Evolutionary conservation across 1,140 invertebrate species (phyloP).

Genomic region (Goniozus legneri): DNA sequence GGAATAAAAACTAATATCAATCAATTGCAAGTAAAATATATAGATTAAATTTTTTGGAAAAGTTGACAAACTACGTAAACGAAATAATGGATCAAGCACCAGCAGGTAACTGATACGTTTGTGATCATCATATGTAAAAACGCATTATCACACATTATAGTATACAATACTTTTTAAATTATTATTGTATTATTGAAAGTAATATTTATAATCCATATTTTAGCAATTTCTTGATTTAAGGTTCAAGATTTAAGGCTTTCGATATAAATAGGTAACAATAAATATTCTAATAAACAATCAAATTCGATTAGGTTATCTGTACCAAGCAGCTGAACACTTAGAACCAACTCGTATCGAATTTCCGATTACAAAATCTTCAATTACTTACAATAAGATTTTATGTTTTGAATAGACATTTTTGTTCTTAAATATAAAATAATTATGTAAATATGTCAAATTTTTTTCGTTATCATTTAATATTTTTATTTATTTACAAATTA

Average conservation of each 20-base stretch:
- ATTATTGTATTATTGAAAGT: constrained; percentile 10
- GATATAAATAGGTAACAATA: constrained; percentile 2
- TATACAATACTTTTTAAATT: neutral
- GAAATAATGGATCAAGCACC: constrained; percentile 37
- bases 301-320: constrained; percentile 16
- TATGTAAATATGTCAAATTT: no score
- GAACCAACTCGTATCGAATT: constrained; percentile 2
- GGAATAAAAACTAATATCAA: constrained; percentile 11
- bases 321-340: constrained; percentile 8
- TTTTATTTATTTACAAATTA: neutral
- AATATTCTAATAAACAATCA: constrained; percentile 3
- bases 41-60: constrained; percentile 9
- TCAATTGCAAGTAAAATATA: no score
- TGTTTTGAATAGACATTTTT: constrained; percentile 12
- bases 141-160: constrained; percentile 17
- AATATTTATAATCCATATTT: constrained; percentile 9
- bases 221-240: constrained; percentile 15
- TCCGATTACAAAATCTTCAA: constrained; percentile 7
- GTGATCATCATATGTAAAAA: constrained; percentile 10
- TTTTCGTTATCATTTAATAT: neutral
- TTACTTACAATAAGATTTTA: constrained; percentile 16
- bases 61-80: constrained; percentile 10
- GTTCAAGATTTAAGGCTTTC: constrained; percentile 5
- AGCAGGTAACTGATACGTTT: constrained; percentile 28
- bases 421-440: neutral